These are phyloP conservation scores for Drosophila kurseongensis DNA, from an alignment of 1,140 invertebrate species.

Conservation along the genomic window DNA sequence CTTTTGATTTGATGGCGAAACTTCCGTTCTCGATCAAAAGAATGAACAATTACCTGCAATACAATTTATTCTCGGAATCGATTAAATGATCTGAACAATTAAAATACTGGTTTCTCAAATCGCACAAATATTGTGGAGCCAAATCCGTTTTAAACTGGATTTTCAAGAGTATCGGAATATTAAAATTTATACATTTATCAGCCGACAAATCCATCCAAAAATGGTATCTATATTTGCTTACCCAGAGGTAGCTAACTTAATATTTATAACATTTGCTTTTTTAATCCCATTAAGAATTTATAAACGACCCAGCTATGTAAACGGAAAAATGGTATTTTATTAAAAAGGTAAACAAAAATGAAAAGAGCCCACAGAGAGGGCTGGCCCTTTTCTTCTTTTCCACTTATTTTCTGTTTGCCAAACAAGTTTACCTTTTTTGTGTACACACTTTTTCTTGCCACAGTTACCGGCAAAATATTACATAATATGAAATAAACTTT, in stretches of 20 bases:
- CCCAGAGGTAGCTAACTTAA: slow-evolving; percentile 54
- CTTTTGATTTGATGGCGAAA: slow-evolving; percentile 1
- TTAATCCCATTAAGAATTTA: slow-evolving; percentile 41
- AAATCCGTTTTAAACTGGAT: slow-evolving; percentile 27
- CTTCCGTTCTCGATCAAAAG: slow-evolving; percentile 15
- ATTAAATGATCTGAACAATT: slow-evolving; percentile 3
- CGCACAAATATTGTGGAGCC: background rate
- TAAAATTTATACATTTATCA: slow-evolving; percentile 6
- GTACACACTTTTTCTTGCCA: slow-evolving; percentile 9
- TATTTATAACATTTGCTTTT: slow-evolving; percentile 67
- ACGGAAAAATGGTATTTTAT: slow-evolving; percentile 55
- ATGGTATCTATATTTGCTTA: slow-evolving; percentile 51
- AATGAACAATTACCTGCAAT: slow-evolving; percentile 17
- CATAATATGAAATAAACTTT: slow-evolving; percentile 55
- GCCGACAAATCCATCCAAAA: slow-evolving; percentile 28
- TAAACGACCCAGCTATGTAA: slow-evolving; percentile 51
- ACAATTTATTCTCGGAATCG: slow-evolving; percentile 30
- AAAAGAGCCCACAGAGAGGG: slow-evolving; percentile 9
- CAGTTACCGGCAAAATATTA: slow-evolving; percentile 36
- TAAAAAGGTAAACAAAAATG: slow-evolving; percentile 74
- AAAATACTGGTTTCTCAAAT: slow-evolving; percentile 23
- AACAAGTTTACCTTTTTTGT: slow-evolving; percentile 51
- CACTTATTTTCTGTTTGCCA: slow-evolving; percentile 12
- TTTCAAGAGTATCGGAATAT: slow-evolving; percentile 12
- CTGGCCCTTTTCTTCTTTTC: slow-evolving; percentile 5